Conservation (phyloP, 2,113 vertebrate genomes). For the Irena cyanogastra region DNA sequence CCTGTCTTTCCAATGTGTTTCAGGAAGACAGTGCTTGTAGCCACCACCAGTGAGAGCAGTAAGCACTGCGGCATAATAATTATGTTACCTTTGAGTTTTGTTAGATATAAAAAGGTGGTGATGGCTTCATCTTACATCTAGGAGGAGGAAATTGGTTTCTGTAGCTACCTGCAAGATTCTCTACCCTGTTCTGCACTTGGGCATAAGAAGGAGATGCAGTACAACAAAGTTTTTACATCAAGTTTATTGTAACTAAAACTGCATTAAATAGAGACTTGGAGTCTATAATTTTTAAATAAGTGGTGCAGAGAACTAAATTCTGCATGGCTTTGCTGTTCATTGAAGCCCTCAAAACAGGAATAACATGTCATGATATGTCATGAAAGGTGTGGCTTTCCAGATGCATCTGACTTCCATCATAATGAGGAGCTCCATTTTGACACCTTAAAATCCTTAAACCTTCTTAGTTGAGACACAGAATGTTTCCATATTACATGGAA, state of each 20-base stretch:
- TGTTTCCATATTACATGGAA: constrained; percentile 5
- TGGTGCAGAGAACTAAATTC: neutral
- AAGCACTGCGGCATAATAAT: neutral
- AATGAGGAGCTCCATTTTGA: constrained; percentile 27
- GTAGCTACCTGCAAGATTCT: neutral
- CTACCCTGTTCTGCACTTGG: neutral
- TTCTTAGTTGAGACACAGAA: constrained; percentile 24
- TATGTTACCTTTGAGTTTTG: neutral
- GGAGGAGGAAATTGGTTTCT: neutral
- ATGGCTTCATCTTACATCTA: neutral
- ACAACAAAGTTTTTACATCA: neutral
- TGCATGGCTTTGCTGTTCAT: neutral
- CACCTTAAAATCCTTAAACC: constrained; percentile 32
- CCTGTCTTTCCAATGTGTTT: neutral
- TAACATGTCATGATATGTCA: neutral
- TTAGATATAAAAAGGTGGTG: neutral
- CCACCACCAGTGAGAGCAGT: neutral
- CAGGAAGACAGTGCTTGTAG: neutral
- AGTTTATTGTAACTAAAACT: neutral
- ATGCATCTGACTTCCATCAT: neutral
- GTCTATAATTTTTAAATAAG: neutral
- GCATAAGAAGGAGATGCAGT: neutral
- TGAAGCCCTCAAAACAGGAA: neutral
- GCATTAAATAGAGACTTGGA: neutral
- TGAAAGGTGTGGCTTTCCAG: neutral